Percentiles rank a stretch among this genome's conserved stretches.
Conservation (phyloP, 2,888 invertebrate species). For the Drosophila mulleri region DNA sequence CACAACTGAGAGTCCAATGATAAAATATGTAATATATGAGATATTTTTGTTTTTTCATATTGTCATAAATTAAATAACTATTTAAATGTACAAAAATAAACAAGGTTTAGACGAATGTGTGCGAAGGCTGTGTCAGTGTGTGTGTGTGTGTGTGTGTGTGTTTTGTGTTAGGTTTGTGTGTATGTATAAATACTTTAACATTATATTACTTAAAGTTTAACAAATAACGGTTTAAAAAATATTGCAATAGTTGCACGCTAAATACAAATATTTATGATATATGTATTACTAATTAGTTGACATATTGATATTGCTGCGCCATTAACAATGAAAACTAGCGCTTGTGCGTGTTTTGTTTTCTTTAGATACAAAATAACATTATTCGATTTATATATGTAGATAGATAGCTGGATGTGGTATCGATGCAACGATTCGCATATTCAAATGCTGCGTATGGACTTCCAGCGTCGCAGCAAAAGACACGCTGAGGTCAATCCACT, state of each 20-base stretch:
- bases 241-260: slow-evolving; percentile 28
- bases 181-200: slow-evolving; percentile 60
- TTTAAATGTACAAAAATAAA: slow-evolving; percentile 20
- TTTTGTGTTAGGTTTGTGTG: background rate
- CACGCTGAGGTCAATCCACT: slow-evolving; percentile 93
- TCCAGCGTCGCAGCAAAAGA: slow-evolving; percentile 88
- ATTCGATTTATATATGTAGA: slow-evolving; percentile 19
- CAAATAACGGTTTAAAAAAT: slow-evolving; percentile 56
- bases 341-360: slow-evolving; percentile 43
- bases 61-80: slow-evolving; percentile 16
- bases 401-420: slow-evolving; percentile 5
- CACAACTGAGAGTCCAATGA: slow-evolving; percentile 28
- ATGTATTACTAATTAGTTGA: slow-evolving; percentile 31
- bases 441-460: slow-evolving; percentile 84
- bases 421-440: background rate
- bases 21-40: slow-evolving; percentile 12
- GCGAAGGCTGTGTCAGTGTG: slow-evolving; percentile 29
- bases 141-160: too few species aligned
- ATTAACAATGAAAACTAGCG: slow-evolving; percentile 45
- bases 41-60: slow-evolving; percentile 20
- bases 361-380: slow-evolving; percentile 60
- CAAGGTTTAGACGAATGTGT: slow-evolving; percentile 39
- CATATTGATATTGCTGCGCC: slow-evolving; percentile 46
- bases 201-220: slow-evolving; percentile 59
- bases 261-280: slow-evolving; percentile 31